Evolutionary conservation across 2,797 vertebrate genomes (phyloP).

Genomic region (Parambassis ranga): DNA sequence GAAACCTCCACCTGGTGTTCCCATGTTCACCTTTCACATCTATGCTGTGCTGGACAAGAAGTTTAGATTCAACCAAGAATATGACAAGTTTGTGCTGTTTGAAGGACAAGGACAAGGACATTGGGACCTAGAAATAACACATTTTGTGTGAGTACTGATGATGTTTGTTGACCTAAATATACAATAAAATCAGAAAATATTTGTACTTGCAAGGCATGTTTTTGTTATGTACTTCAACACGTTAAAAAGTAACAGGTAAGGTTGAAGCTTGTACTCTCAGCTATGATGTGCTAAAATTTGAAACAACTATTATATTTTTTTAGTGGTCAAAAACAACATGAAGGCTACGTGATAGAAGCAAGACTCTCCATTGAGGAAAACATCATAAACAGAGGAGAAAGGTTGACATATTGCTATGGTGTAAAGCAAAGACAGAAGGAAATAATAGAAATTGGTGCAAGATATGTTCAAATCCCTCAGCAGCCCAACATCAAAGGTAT

Average conservation of each 20-base stretch:
- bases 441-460: rapidly evolving
- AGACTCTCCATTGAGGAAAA: conserved; percentile 25
- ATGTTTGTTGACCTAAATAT: no score
- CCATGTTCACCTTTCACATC: conserved; percentile 68
- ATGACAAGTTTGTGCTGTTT: conserved; percentile 17
- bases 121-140: not conserved
- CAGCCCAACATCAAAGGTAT: conserved; percentile 48
- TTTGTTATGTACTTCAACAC: no score
- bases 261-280: no score
- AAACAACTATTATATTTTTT: not conserved
- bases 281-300: no score
- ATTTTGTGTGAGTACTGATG: conserved; percentile 54
- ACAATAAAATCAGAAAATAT: no score
- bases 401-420: not conserved
- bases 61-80: conserved; percentile 50
- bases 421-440: conserved; percentile 13
- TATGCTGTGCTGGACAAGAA: conserved; percentile 72
- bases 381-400: rapidly evolving
- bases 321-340: conserved; percentile 29
- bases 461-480: rapidly evolving
- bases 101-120: rapidly evolving
- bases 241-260: no score
- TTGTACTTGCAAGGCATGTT: no score
- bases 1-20: conserved; percentile 6
- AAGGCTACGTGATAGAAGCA: conserved; percentile 64